Evolutionary conservation across 2,113 vertebrate genomes (phyloP), one percentile per base, ranked within the genome.

Genomic region (Phalacrocorax aristotelis): DNA sequence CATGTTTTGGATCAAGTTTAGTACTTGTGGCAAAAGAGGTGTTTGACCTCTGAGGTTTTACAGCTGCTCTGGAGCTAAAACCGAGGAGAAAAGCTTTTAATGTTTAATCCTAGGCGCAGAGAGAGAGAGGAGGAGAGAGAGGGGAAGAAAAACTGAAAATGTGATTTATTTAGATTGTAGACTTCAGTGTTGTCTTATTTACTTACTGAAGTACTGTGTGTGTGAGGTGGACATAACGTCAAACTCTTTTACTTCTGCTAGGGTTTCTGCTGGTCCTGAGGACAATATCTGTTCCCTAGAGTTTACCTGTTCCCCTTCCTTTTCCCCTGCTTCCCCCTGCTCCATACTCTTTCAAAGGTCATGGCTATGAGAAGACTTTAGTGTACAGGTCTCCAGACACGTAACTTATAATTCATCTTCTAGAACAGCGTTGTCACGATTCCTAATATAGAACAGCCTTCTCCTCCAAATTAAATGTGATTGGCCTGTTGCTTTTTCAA

Each of bases 281-380:
- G 23, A 70, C 81, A 94, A 46, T 87, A 92, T 79, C 77, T 84
- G 20, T 93, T 95, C 68, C 66, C 65, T 80, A 11, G 77, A 83
- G 91, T 42, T 46, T 65, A 95, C 77, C 74, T 97, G 44, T 94
- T 97, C 81, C 72, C 87, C 36, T 94, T 96, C 92, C 85, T 92
- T 86, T 96, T 74, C 84, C 75, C 30, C 10, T 94, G 32, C 40
- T 65, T 82, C 61, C 3, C 10, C 15, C 8, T 44, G 57, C 36
- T 78, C 57, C 20, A 15, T 61, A 52, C 12, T 30, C 64, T 90
- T 79, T 30, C 40, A 89, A 93, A 95, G 87, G 74, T 95, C 83
- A 51, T 42, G 78, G 91, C 58, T 92, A 32, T 84, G 61, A 76
- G 71, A 79, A 94, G 54, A 46, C 61, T 65, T 69, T 22, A 42